Evolutionary conservation across 2,113 vertebrate genomes (phyloP).

Genomic region (Polyodon spathula): DNA sequence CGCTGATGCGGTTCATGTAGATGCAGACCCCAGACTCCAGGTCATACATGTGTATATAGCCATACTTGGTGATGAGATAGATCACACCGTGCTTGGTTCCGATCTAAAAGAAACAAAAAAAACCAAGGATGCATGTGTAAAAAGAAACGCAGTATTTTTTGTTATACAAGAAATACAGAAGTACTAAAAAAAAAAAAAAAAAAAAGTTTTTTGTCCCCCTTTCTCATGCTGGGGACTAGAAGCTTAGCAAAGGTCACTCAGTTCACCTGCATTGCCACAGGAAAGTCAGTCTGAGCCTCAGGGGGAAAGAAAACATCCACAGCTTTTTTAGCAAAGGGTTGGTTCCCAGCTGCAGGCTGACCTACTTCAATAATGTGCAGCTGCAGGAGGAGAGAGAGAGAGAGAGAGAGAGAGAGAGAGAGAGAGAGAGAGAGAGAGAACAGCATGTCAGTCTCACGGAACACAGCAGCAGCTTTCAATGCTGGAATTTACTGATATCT

Average conservation of each 20-base stretch:
- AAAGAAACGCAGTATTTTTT: no score
- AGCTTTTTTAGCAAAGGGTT: slow-evolving; percentile 86
- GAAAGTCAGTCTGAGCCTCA: slow-evolving; percentile 87
- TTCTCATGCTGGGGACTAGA: no score
- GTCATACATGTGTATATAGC: slow-evolving; percentile 86
- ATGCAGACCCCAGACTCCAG: slow-evolving; percentile 83
- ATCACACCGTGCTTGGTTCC: slow-evolving; percentile 80
- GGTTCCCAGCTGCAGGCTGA: slow-evolving; percentile 80
- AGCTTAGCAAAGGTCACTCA: neutral
- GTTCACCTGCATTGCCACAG: slow-evolving; percentile 85
- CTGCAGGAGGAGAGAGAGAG: slow-evolving; percentile 50
- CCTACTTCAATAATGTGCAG: slow-evolving; percentile 89
- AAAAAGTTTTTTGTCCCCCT: no score
- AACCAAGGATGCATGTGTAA: neutral
- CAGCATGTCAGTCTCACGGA: no score
- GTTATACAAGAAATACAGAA: no score
- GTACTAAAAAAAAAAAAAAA: no score
- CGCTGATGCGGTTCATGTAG: slow-evolving; percentile 88
- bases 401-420: no score
- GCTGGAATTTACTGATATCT: no score
- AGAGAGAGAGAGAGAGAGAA: no score
- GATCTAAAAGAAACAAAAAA: slow-evolving; percentile 46
- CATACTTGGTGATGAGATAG: slow-evolving; percentile 85
- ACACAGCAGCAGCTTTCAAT: no score
- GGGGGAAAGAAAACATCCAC: slow-evolving; percentile 90